Evolutionary conservation across 2,113 vertebrate species (phyloP).

Genomic region (Arothron firmamentum): DNA sequence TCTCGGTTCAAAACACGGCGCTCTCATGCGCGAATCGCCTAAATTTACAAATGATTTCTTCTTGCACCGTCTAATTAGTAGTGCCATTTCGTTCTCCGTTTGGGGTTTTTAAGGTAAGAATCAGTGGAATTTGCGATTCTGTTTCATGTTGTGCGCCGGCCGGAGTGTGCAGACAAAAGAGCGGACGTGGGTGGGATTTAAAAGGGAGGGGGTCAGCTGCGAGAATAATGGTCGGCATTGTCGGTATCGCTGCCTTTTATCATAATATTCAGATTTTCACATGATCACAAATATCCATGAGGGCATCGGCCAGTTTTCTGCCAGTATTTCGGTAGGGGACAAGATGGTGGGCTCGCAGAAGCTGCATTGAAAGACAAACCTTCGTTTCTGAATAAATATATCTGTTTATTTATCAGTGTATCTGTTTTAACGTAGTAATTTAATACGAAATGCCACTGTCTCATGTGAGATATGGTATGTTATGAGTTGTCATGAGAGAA

Average conservation of each 20-base stretch:
- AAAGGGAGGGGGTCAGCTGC: constrained; percentile 72
- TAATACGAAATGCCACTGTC: no score
- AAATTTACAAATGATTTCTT: constrained; percentile 1
- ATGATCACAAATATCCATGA: background rate
- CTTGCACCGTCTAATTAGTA: background rate
- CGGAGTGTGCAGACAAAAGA: constrained; percentile 63
- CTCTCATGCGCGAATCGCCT: constrained; percentile 5
- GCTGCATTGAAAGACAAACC: background rate
- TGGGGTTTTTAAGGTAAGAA: constrained; percentile 46
- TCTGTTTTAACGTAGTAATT: no score
- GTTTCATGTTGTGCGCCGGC: constrained; percentile 5
- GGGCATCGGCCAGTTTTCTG: background rate
- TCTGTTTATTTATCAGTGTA: background rate
- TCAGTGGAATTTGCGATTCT: background rate
- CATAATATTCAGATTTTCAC: constrained; percentile 1
- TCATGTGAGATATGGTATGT: constrained; percentile 12
- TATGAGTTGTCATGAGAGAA: constrained; percentile 3
- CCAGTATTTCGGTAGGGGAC: background rate
- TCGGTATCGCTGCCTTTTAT: background rate
- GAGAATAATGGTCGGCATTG: constrained; percentile 44
- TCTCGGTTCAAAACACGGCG: constrained; percentile 21
- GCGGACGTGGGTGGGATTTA: constrained; percentile 71
- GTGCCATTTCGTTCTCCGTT: background rate
- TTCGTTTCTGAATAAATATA: background rate
- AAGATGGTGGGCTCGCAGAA: background rate